phyloP scores from a whole-genome alignment of 2,113 vertebrate species.

The Periophthalmodon schlosseri region DNA sequence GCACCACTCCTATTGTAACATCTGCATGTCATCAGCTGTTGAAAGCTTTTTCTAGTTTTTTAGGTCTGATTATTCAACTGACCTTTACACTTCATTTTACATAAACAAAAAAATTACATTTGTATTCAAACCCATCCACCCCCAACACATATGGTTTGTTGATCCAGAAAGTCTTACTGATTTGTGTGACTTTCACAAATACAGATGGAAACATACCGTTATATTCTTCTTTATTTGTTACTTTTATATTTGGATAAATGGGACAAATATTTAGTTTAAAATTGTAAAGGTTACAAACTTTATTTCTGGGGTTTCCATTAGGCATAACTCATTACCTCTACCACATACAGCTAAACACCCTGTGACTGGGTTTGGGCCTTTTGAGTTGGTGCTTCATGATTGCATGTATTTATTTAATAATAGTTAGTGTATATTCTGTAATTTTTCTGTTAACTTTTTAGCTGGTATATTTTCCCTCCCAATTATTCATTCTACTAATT shows the following conservation, averaged over 20 bases:
- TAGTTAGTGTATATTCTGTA: neutral
- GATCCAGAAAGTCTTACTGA: neutral
- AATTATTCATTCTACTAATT: neutral
- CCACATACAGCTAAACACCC: too few species aligned
- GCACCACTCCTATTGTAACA: neutral
- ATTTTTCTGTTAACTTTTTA: neutral
- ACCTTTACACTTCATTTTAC: neutral
- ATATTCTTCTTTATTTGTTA: neutral
- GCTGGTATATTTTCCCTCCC: too few species aligned
- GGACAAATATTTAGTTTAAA: neutral
- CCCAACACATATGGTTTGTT: slow-evolving; percentile 1
- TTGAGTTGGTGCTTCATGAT: too few species aligned
- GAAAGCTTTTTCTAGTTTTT: neutral
- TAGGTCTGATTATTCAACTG: neutral
- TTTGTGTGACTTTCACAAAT: neutral
- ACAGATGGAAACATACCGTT: neutral
- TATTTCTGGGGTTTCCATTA: too few species aligned
- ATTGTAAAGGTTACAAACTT: too few species aligned
- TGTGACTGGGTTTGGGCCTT: too few species aligned
- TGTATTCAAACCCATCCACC: neutral
- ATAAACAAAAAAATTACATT: neutral
- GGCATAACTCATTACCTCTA: too few species aligned
- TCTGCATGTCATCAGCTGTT: neutral
- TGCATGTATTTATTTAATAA: neutral
- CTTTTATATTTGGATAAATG: neutral